Evolutionary conservation across 2,797 vertebrate genomes (phyloP), one percentile per base, ranked within the genome.

Genomic region (Thamnophis elegans): DNA sequence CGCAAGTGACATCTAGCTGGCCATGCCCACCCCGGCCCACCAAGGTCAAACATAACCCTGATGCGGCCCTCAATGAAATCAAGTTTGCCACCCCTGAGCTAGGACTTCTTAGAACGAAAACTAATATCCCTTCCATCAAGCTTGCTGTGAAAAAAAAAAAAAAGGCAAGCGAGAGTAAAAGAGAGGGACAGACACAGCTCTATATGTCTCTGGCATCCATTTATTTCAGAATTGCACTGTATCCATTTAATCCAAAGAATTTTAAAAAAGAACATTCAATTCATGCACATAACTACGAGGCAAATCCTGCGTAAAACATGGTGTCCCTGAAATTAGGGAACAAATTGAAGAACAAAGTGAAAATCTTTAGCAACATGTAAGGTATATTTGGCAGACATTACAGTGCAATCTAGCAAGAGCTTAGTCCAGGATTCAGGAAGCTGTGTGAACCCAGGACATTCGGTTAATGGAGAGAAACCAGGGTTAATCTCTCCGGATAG

Each of bases 201-300:
- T 56, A 1, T 96, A 96, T 95, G 90, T 96, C 95, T 97, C 87
- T 95, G 36, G 91, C 95, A 93, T 32, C 12, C 1, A 87, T 92
- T 95, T 95, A n/a, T 96, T 94, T 91, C 92, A 92, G 94, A 94
- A 94, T 95, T 96, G 92, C 82, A 94, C 95, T 96, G 95, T 95
- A 95, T 96, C 95, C 94, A 91, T 96, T 96, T 94, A 95, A 95
- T 96, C 92, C 94, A 94, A 94, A 93, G 93, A 96, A 93, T 92
- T 91, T 20, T 26, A 1, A 14, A 95, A 95, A 96, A 96, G 94
- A 94, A 93, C 95, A 90, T 94, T 94, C 86, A 92, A 93, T 94
- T 95, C 93, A 94, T 95, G 96, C 94, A 95, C 36, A 90, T 93
- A 91, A 56, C 14, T 0, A 0, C 60, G 90, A 95, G 94, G 90